These are phyloP conservation scores for Uloborus plumipes DNA, from an alignment of 2,888 invertebrate species.

Conservation along the genomic window DNA sequence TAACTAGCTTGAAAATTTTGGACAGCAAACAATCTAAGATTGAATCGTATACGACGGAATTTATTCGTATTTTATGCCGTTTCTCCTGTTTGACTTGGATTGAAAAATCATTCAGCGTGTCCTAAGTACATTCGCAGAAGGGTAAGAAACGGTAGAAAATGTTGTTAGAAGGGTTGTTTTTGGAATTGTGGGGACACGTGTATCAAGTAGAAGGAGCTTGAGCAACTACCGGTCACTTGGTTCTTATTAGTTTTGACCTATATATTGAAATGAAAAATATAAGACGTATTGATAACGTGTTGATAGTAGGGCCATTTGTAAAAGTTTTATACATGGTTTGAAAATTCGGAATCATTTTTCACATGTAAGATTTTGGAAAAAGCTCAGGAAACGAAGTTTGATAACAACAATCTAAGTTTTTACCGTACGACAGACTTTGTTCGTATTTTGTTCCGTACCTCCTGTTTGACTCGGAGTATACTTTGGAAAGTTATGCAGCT, in stretches of 20 bases:
- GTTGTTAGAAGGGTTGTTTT: too few relatives aligned
- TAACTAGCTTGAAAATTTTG: conserved; percentile 37
- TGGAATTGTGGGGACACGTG: too few relatives aligned
- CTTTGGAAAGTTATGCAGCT: conserved; percentile 18
- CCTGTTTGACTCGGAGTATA: conserved; percentile 14
- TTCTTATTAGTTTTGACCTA: too few relatives aligned
- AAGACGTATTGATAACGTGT: too few relatives aligned
- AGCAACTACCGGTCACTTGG: too few relatives aligned
- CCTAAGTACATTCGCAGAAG: conserved; percentile 14
- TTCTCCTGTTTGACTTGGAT: conserved; percentile 18
- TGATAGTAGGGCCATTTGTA: conserved; percentile 46
- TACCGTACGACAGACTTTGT: conserved; percentile 37
- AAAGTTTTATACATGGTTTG: conserved; percentile 51
- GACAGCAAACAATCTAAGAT: conserved; percentile 35
- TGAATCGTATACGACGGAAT: conserved; percentile 37
- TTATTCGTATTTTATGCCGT: conserved; percentile 48
- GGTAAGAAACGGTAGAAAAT: neutral
- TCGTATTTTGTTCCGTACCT: conserved; percentile 38
- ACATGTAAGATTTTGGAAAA: too few relatives aligned
- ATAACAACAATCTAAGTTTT: conserved; percentile 35
- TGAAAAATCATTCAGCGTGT: conserved; percentile 24
- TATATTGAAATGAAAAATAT: too few relatives aligned
- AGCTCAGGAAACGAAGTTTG: too few relatives aligned
- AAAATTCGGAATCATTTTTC: too few relatives aligned
- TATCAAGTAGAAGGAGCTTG: too few relatives aligned